These are phyloP conservation scores for Ichneumoninae sp. DNA, from an alignment of 2,888 invertebrate species.

Conservation along the genomic window DNA sequence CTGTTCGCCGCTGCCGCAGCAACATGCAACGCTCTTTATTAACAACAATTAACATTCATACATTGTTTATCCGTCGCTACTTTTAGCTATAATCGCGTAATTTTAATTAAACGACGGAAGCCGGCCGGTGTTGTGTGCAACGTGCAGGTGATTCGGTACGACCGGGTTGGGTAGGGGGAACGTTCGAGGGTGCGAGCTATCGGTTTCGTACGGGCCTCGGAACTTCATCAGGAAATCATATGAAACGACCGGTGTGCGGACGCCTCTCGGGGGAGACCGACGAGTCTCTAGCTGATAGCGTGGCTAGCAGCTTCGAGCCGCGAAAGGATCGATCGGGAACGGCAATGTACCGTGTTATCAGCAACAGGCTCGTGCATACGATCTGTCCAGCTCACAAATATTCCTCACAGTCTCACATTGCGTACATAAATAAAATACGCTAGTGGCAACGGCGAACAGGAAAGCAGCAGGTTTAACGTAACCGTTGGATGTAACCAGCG, in stretches of 20 bases:
- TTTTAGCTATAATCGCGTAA: conserved; percentile 69
- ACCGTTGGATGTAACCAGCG: conserved; percentile 5
- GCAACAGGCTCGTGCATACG: conserved; percentile 12
- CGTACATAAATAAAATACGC: conserved; percentile 45
- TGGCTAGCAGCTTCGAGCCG: conserved; percentile 16
- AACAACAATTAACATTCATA: conserved; percentile 84
- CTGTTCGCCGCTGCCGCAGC: conserved; percentile 83
- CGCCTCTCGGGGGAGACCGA: not conserved
- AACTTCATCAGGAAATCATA: conserved; percentile 70
- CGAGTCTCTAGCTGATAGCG: not conserved
- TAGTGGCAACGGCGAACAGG: conserved; percentile 53
- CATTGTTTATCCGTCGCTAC: conserved; percentile 73
- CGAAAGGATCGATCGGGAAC: conserved; percentile 31
- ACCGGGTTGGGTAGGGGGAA: conserved; percentile 15
- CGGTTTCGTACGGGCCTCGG: conserved; percentile 61
- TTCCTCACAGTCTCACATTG: not conserved
- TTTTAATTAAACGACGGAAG: conserved; percentile 67
- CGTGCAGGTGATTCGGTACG: not conserved
- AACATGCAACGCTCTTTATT: conserved; percentile 84
- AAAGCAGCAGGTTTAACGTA: conserved; percentile 35
- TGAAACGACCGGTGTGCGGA: conserved; percentile 49
- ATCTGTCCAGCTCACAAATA: not conserved
- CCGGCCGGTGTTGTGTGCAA: conserved; percentile 30
- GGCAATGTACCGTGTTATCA: not conserved
- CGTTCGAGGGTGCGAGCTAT: not conserved